Percentiles rank a stretch among this genome's conserved stretches.
phyloP scores from a whole-genome alignment of 2,888 invertebrate species.

The Acronicta psi region DNA sequence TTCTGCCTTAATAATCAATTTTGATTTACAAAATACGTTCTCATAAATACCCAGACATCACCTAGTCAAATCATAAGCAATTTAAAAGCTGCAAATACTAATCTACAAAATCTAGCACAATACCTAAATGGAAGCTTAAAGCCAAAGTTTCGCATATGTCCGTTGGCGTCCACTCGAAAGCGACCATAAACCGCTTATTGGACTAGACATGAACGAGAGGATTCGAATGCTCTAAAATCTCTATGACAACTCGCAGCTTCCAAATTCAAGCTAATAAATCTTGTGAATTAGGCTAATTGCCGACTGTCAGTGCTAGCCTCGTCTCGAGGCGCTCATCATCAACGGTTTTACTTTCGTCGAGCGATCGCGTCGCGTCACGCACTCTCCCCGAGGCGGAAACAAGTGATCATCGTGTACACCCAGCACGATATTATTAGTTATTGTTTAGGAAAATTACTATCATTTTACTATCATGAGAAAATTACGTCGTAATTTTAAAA shows the following conservation, averaged over 20 bases:
- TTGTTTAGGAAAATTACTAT: conserved; percentile 46
- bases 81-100: conserved; percentile 2
- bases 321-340: conserved; percentile 55
- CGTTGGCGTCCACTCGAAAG: conserved; percentile 12
- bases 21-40: too few species aligned
- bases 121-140: conserved; percentile 1
- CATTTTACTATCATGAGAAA: conserved; percentile 37
- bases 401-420: conserved; percentile 53
- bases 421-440: conserved; percentile 40
- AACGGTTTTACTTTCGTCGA: conserved; percentile 73
- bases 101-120: conserved; percentile 12
- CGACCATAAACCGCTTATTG: conserved; percentile 32
- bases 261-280: conserved; percentile 26
- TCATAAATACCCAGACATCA: too few species aligned
- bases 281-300: conserved; percentile 52
- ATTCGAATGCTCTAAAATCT: conserved; percentile 18
- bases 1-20: too few species aligned
- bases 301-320: conserved; percentile 46
- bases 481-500: conserved; percentile 38
- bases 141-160: conserved; percentile 30
- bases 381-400: conserved; percentile 65
- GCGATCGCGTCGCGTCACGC: conserved; percentile 54
- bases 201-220: conserved; percentile 10
- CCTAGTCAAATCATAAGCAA: neutral
- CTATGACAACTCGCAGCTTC: neutral